These are phyloP conservation scores for Luidia sarsii DNA, from an alignment of 53 echinoderm and acorn worm genomes.

Conservation along the genomic window DNA sequence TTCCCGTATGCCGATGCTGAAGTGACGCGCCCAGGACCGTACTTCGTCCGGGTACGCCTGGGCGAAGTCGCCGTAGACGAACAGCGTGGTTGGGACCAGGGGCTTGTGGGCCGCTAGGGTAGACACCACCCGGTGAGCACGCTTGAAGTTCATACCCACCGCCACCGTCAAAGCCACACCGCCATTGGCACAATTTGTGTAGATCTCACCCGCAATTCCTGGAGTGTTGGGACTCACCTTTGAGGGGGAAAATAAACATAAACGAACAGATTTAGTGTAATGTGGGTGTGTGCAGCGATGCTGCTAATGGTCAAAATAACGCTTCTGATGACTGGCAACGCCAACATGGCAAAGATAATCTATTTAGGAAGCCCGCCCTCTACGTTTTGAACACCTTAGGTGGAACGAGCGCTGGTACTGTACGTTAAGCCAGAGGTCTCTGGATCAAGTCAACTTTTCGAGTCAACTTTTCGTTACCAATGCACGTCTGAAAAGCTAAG, in stretches of 20 bases:
- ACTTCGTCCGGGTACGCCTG: slow-evolving; percentile 47
- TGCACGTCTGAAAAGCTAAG: not conserved
- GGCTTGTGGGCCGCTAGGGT: slow-evolving; percentile 42
- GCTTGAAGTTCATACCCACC: slow-evolving; percentile 59
- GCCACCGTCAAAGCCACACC: slow-evolving; percentile 25
- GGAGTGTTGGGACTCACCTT: no score
- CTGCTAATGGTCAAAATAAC: no score
- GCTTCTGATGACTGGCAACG: no score
- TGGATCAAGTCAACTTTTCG: no score
- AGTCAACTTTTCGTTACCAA: not conserved
- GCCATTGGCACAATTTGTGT: slow-evolving; percentile 21
- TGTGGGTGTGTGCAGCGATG: no score
- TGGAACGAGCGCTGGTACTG: no score
- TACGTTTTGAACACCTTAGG: no score
- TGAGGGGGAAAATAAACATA: no score
- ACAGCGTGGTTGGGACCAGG: slow-evolving; percentile 46
- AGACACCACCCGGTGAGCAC: slow-evolving; percentile 41
- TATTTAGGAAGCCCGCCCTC: no score
- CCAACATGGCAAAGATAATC: no score
- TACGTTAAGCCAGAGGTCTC: no score
- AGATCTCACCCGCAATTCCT: slow-evolving; percentile 31
- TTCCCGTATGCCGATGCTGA: slow-evolving; percentile 54
- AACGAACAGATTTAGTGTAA: no score
- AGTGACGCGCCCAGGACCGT: slow-evolving; percentile 34
- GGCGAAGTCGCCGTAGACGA: slow-evolving; percentile 66